Evolutionary conservation across 2,888 invertebrate genomes (phyloP).

Genomic region (Clunio marinus): DNA sequence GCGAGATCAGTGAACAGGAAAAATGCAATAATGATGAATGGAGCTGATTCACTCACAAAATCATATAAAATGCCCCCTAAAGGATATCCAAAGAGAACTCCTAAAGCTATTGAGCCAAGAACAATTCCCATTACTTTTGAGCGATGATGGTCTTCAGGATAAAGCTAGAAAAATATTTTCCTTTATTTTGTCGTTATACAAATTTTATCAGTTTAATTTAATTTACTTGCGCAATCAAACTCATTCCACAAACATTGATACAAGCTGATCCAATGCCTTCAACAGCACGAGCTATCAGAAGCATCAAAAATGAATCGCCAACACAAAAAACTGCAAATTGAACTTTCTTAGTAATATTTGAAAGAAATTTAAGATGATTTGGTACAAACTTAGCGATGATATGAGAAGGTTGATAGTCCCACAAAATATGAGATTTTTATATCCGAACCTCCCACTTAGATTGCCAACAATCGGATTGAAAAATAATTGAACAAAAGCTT

Average conservation of each 20-base stretch:
- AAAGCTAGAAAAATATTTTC: slow-evolving; percentile 42
- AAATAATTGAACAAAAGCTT: slow-evolving; percentile 73
- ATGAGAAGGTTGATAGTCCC: slow-evolving; percentile 65
- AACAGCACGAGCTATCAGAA: slow-evolving; percentile 69
- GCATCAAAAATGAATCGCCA: slow-evolving; percentile 63
- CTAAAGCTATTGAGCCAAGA: slow-evolving; percentile 74
- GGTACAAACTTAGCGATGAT: slow-evolving; percentile 66
- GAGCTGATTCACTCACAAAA: slow-evolving; percentile 68
- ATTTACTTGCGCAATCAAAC: slow-evolving; percentile 62
- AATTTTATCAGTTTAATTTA: too few species aligned
- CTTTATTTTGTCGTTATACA: background rate
- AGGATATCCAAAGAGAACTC: slow-evolving; percentile 77
- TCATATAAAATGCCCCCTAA: slow-evolving; percentile 75
- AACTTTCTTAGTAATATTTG: too few species aligned
- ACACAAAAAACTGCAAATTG: slow-evolving; percentile 68
- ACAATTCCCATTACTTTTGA: slow-evolving; percentile 75
- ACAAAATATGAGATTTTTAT: slow-evolving; percentile 62
- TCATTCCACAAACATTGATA: slow-evolving; percentile 76
- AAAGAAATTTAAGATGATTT: too few species aligned
- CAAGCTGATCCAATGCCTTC: slow-evolving; percentile 80
- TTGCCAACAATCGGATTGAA: slow-evolving; percentile 72
- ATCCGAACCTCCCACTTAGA: slow-evolving; percentile 62
- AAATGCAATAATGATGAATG: slow-evolving; percentile 65
- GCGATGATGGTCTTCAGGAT: slow-evolving; percentile 51
- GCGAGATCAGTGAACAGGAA: slow-evolving; percentile 55